phyloP scores from a whole-genome alignment of 1,140 invertebrate species.

The Bombus terrestris region DNA sequence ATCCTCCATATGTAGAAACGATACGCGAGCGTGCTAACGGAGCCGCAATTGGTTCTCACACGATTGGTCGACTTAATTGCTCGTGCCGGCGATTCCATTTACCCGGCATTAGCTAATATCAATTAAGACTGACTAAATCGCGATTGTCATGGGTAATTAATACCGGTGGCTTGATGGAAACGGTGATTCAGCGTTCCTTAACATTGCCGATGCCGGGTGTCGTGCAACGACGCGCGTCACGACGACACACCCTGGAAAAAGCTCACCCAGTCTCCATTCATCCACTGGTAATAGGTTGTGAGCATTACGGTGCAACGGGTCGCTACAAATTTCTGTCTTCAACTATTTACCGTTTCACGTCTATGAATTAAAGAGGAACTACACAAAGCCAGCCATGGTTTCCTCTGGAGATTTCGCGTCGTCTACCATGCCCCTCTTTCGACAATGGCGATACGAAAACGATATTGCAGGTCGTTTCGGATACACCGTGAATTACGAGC shows the following conservation, averaged over 20 bases:
- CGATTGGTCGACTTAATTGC: slow-evolving; percentile 15
- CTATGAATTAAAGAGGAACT: slow-evolving; percentile 12
- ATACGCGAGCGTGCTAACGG: not conserved
- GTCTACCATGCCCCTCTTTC: not conserved
- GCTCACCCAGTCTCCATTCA: not conserved
- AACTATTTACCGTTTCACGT: not conserved
- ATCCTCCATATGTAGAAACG: not conserved
- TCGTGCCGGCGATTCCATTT: slow-evolving; percentile 1
- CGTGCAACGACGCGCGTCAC: not conserved
- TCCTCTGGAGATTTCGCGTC: not conserved
- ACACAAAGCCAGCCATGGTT: not conserved
- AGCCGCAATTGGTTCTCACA: not conserved
- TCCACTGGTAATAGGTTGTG: not conserved
- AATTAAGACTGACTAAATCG: slow-evolving; percentile 18
- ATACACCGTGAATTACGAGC: not conserved
- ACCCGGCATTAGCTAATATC: slow-evolving; percentile 11
- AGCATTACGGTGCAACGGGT: not conserved
- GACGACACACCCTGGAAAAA: not conserved
- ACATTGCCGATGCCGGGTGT: not conserved
- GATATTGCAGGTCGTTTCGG: not conserved
- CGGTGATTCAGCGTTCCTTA: slow-evolving; percentile 19
- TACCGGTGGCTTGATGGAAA: not conserved
- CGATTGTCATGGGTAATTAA: slow-evolving; percentile 21
- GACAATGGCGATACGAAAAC: slow-evolving; percentile 6
- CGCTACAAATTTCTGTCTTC: not conserved